phyloP scores from a whole-genome alignment of 2,113 vertebrate species.

The Engraulis encrasicolus region DNA sequence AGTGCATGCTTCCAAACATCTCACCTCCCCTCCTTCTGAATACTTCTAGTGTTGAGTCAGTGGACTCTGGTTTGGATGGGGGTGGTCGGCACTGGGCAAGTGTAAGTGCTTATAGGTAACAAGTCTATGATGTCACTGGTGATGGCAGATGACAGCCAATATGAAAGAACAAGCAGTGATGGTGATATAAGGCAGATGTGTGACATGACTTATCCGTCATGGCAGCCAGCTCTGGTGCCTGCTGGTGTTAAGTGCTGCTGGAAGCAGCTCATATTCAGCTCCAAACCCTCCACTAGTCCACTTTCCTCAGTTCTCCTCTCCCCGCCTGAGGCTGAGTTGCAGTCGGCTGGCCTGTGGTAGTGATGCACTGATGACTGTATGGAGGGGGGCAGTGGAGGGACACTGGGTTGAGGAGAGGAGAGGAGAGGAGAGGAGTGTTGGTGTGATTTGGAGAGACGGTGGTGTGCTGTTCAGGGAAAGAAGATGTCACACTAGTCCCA shows the following conservation, averaged over 20 bases:
- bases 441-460: too few relatives aligned
- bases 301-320: neutral
- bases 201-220: constrained; percentile 34
- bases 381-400: neutral
- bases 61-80: neutral
- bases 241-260: neutral
- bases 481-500: too few relatives aligned
- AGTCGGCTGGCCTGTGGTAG: neutral
- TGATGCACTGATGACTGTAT: neutral
- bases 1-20: constrained; percentile 6
- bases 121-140: constrained; percentile 64
- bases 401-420: neutral
- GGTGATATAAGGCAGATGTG: constrained; percentile 45
- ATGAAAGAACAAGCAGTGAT: constrained; percentile 42
- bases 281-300: neutral
- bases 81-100: neutral
- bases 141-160: constrained; percentile 75
- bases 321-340: neutral
- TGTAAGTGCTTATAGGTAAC: constrained; percentile 59
- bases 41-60: neutral
- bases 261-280: neutral
- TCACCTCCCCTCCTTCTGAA: neutral
- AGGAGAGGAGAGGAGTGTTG: too few relatives aligned
- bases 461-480: too few relatives aligned
- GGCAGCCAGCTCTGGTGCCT: neutral